A percentile compares a stretch with the other conserved stretches of the same genome.
These are phyloP conservation scores for Drosophila lini DNA, from an alignment of 1,140 invertebrate genomes.

Conservation along the genomic window DNA sequence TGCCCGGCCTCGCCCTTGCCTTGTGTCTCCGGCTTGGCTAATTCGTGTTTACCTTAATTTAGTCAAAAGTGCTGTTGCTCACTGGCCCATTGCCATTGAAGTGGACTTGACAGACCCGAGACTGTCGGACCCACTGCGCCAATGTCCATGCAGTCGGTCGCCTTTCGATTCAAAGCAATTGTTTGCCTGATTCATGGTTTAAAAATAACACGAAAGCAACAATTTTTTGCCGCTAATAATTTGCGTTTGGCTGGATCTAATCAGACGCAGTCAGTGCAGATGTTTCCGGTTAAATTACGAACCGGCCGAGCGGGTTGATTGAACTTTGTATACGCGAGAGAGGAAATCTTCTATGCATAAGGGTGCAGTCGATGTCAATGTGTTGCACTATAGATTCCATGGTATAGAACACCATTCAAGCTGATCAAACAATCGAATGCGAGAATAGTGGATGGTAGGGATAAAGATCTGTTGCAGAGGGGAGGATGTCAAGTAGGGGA, in stretches of 20 bases:
- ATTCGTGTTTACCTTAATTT: conserved; percentile 72
- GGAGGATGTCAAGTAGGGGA: neutral
- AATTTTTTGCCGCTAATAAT: conserved; percentile 63
- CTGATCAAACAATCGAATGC: conserved; percentile 30
- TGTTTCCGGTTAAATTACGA: conserved; percentile 68
- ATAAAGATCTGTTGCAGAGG: neutral
- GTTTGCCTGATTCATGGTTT: conserved; percentile 65
- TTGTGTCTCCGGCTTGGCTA: conserved; percentile 48
- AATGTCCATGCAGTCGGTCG: conserved; percentile 35
- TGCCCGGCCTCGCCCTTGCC: conserved; percentile 55
- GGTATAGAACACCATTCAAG: conserved; percentile 17
- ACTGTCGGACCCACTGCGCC: conserved; percentile 6
- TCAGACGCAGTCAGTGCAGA: conserved; percentile 57
- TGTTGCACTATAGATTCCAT: conserved; percentile 4
- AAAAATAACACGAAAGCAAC: conserved; percentile 52
- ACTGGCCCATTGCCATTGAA: conserved; percentile 52
- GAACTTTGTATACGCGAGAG: conserved; percentile 50
- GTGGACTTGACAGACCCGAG: conserved; percentile 29
- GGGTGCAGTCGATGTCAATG: conserved; percentile 18
- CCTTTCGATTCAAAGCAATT: conserved; percentile 63
- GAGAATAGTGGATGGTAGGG: conserved; percentile 1
- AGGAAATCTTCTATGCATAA: conserved; percentile 7
- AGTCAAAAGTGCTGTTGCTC: conserved; percentile 40
- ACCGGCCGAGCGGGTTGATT: conserved; percentile 49
- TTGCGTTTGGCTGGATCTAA: conserved; percentile 63